A percentile compares a stretch with the other conserved stretches of the same genome.
These are phyloP conservation scores for Chrysodeixis includens DNA, from an alignment of 2,888 invertebrate genomes.

Conservation along the genomic window DNA sequence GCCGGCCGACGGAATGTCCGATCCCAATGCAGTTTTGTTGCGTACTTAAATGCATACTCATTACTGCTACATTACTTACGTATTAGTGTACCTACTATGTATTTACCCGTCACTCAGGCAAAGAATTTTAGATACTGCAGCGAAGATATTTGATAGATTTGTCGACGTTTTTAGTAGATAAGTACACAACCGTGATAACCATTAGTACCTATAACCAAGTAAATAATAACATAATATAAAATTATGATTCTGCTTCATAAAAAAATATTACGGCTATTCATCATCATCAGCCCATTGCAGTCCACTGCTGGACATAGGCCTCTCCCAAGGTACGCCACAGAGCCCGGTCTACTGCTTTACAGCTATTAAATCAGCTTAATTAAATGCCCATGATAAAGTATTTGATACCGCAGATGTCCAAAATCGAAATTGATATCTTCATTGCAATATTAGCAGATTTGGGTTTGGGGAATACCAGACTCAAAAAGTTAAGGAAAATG, in stretches of 20 bases:
- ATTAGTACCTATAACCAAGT: too few species aligned
- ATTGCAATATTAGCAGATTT: neutral
- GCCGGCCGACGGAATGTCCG: slow-evolving; percentile 54
- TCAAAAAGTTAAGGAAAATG: neutral
- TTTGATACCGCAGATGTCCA: too few species aligned
- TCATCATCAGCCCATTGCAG: too few species aligned
- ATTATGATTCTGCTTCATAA: too few species aligned
- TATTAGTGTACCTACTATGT: neutral
- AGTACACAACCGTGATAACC: neutral
- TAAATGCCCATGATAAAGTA: too few species aligned
- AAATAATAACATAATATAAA: too few species aligned
- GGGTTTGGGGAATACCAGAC: neutral
- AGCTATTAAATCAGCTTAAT: too few species aligned
- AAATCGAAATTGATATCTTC: too few species aligned
- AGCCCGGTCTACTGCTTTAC: too few species aligned
- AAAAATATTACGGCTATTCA: too few species aligned
- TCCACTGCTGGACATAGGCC: too few species aligned
- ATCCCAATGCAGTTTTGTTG: slow-evolving; percentile 38
- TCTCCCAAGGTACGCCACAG: too few species aligned
- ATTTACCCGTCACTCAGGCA: slow-evolving; percentile 1
- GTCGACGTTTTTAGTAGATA: neutral
- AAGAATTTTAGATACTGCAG: neutral
- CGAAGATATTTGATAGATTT: neutral
- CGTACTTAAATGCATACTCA: slow-evolving; percentile 25
- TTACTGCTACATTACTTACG: slow-evolving; percentile 20